These are phyloP conservation scores for Rhabdornis inornatus DNA, from an alignment of 2,113 vertebrate species.

Conservation along the genomic window DNA sequence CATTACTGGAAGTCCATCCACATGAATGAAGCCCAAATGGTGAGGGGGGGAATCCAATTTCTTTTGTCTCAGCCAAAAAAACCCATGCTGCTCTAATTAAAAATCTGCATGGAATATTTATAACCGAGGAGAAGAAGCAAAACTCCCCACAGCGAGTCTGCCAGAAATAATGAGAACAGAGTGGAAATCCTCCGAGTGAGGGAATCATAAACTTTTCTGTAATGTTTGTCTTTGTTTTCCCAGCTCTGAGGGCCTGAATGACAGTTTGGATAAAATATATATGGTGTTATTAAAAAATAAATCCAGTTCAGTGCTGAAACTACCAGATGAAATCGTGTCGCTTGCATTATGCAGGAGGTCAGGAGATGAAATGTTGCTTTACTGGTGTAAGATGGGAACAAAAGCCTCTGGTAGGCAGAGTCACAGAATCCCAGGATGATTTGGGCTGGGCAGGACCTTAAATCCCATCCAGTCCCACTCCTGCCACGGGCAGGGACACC, in stretches of 20 bases:
- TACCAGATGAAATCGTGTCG: neutral
- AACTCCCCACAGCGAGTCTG: slow-evolving; percentile 11
- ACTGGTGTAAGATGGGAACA: neutral
- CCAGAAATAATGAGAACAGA: slow-evolving; percentile 38
- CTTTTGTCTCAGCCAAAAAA: slow-evolving; percentile 35
- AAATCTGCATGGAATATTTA: slow-evolving; percentile 64
- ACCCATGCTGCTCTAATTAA: slow-evolving; percentile 48
- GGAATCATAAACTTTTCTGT: slow-evolving; percentile 11
- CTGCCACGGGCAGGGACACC: neutral
- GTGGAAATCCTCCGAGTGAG: neutral
- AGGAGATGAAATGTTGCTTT: neutral
- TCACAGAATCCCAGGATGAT: neutral
- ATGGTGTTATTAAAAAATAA: neutral
- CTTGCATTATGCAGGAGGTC: neutral
- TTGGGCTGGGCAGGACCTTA: neutral
- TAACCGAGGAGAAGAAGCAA: slow-evolving; percentile 14
- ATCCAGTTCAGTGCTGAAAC: neutral
- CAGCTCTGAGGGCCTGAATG: neutral
- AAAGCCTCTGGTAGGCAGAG: neutral
- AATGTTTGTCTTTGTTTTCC: slow-evolving; percentile 14
- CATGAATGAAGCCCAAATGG: neutral
- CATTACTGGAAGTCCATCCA: neutral
- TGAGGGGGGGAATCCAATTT: neutral
- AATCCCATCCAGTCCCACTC: neutral
- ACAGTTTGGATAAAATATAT: slow-evolving; percentile 14